These are phyloP conservation scores for Hoplodrina blanda DNA, from an alignment of 2,888 invertebrate species.

Conservation along the genomic window DNA sequence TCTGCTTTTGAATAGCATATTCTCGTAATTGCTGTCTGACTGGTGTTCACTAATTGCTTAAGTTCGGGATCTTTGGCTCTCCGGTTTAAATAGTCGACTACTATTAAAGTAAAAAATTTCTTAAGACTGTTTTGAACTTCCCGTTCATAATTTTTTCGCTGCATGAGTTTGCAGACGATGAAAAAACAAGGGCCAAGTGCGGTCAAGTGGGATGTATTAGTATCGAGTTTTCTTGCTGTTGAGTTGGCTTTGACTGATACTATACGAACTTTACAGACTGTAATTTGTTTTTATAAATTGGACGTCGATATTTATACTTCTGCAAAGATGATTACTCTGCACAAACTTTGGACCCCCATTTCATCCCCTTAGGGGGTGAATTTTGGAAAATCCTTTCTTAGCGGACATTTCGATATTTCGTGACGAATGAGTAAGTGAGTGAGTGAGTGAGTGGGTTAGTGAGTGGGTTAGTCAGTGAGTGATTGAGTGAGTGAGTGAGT, in stretches of 20 bases:
- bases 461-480: no score
- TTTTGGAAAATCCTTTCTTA: no score
- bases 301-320: no score
- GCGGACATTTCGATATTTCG: no score
- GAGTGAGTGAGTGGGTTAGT: no score
- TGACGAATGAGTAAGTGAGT: no score
- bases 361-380: no score
- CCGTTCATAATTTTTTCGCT: conserved; percentile 79
- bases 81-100: conserved; percentile 86
- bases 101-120: conserved; percentile 85
- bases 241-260: conserved; percentile 9
- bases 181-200: conserved; percentile 59
- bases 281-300: neutral
- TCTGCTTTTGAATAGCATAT: conserved; percentile 87
- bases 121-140: conserved; percentile 85
- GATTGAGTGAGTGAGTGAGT: no score
- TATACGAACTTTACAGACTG: neutral
- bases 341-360: no score
- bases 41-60: conserved; percentile 90
- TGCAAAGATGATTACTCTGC: no score
- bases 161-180: conserved; percentile 66
- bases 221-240: conserved; percentile 11
- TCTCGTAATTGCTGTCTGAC: conserved; percentile 89
- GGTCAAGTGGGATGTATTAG: conserved; percentile 37
- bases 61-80: conserved; percentile 88